Percentiles rank a stretch among this genome's conserved stretches.
These are phyloP conservation scores for Xanthorhoe spadicearia DNA, from an alignment of 2,888 invertebrate species.

Conservation along the genomic window DNA sequence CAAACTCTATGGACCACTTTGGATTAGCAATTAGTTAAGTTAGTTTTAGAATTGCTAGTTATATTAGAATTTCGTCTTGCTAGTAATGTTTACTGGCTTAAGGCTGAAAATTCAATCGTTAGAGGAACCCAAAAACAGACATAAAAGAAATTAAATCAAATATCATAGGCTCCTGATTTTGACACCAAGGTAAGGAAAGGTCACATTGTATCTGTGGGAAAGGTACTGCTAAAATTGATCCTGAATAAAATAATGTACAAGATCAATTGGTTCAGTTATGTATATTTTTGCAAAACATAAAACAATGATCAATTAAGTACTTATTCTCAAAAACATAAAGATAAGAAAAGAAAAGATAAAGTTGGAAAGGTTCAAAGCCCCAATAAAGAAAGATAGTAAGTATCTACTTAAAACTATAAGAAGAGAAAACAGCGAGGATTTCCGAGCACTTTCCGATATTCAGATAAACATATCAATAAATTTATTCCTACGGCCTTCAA, in stretches of 20 bases:
- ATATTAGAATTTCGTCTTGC: too few species aligned
- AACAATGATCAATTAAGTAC: too few species aligned
- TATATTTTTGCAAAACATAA: not conserved
- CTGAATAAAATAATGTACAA: too few species aligned
- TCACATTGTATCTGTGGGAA: too few species aligned
- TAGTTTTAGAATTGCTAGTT: not conserved
- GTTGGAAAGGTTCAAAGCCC: not conserved
- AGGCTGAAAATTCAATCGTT: too few species aligned
- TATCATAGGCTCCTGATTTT: too few species aligned
- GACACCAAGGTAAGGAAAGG: too few species aligned
- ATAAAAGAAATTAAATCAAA: too few species aligned
- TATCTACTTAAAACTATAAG: conserved; percentile 1
- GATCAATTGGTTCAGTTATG: too few species aligned
- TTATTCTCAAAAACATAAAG: not conserved
- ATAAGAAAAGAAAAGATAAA: not conserved
- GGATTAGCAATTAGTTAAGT: conserved; percentile 16
- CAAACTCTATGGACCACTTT: conserved; percentile 22
- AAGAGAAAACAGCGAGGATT: not conserved
- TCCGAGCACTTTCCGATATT: conserved; percentile 19
- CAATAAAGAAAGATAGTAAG: not conserved
- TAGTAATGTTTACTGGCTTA: too few species aligned
- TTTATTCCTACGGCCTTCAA: conserved; percentile 51
- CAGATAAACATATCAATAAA: conserved; percentile 38
- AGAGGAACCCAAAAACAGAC: too few species aligned
- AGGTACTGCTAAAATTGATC: too few species aligned